Evolutionary conservation across 2,797 vertebrate genomes (phyloP), one percentile per base, ranked within the genome.

Genomic region (Nannoperca obscura): DNA sequence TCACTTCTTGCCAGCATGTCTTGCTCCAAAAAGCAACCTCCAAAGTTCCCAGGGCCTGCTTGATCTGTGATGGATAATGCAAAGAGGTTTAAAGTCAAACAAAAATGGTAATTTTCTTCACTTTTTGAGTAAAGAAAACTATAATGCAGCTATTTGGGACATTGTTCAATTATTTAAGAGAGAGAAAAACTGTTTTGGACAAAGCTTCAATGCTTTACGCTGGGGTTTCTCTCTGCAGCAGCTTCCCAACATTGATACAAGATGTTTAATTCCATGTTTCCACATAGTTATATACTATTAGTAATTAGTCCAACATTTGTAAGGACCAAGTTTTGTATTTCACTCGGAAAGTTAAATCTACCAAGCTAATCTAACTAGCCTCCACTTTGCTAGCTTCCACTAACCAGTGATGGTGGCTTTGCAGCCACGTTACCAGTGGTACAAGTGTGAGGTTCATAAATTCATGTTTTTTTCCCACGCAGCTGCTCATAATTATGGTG

Each of bases 1-100:
- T 61, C 59, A 59, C 84, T 71, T 84, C 73, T 75, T 80, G 81
- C 81, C 81, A 85, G 67, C 57, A 60, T 64, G 74, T 54, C 61
- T 59, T 8, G 1, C 50, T 86, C 50, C 19, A 58, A 79, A 80
- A 75, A 69, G 38, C 38, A 76, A 67, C n/a, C 72, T 83, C 55
- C 59, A 76, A 57, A 74, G 30, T 72, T 79, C 61, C 44, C 40
- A 38, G 53, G 42, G 52, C 34, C 54, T 61, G 72, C 53, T 74
- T 55, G 63, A 79, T 71, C 53, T 83, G 58, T 76, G 55, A 78
- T 61, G 30, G 66, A 76, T 63, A 62, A 70, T 54, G 30, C n/a
- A 65, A 42, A 67, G 61, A 50, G 49, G 32, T 76, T 52, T 54
- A 20, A 78, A 75, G 47, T 62, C 61, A 36, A 67, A 47, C 13